Conservation (phyloP, 2,888 invertebrate species). For the Agonopterix arenella region DNA sequence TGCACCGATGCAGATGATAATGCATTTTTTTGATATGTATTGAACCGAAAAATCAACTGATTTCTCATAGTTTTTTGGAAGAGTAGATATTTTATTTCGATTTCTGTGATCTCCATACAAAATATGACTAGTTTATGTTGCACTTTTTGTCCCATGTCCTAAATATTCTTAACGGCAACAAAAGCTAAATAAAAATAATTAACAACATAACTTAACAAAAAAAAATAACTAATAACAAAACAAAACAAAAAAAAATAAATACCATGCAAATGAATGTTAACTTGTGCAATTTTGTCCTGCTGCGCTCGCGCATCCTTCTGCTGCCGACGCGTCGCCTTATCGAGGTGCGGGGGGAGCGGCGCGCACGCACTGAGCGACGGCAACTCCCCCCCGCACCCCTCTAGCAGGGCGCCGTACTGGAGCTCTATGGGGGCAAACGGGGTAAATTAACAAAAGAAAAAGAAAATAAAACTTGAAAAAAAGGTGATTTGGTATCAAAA, state of each 20-base stretch:
- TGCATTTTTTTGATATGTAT: no score
- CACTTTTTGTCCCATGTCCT: no score
- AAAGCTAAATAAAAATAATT: not conserved
- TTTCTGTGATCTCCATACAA: no score
- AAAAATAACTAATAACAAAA: constrained; percentile 12
- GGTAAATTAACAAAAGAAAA: constrained; percentile 24
- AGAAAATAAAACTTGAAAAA: constrained; percentile 13
- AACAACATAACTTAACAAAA: not conserved
- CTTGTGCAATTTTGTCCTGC: constrained; percentile 85
- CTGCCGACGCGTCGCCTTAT: constrained; percentile 76
- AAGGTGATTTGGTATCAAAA: no score
- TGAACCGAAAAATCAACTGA: no score
- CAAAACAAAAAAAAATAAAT: constrained; percentile 56
- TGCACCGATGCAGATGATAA: no score
- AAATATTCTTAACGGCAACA: not conserved
- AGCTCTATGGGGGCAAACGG: constrained; percentile 60
- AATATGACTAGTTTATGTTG: no score
- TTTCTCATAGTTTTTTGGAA: no score
- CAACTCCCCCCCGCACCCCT: constrained; percentile 75
- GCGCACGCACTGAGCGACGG: constrained; percentile 66
- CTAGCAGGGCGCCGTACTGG: constrained; percentile 73
- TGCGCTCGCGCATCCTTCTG: constrained; percentile 83
- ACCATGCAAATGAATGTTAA: constrained; percentile 91
- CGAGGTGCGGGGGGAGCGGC: constrained; percentile 71
- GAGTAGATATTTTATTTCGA: no score